Evolutionary conservation across 2,797 vertebrate genomes (phyloP), one percentile per base, ranked within the genome.

Genomic region (Scarus forsteni): DNA sequence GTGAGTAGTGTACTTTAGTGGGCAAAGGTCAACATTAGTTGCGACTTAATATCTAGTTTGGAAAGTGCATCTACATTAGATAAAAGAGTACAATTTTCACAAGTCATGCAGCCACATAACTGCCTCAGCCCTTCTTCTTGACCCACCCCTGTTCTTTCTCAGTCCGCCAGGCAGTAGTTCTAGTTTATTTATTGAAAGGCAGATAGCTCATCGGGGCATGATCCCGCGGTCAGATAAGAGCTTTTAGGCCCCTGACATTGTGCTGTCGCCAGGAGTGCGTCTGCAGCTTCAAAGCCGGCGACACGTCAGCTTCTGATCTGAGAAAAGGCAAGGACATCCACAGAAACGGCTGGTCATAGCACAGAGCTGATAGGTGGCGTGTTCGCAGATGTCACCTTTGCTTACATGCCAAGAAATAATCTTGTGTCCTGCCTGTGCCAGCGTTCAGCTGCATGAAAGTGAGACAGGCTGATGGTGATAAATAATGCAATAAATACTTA

Each of bases 241-340:
- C 53, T 60, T 12, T 51, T 34, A 46, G 65, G 69, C 52, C 59
- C 18, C 75, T 77, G 84, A 80, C 86, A 75, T 71, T 77, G 73
- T 72, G 71, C 72, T 1, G 68, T 61, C 70, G 82, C 88, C 81
- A 81, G 69, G 79, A 89, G 77, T 83, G 75, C 42, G 83, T 82
- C 80, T 75, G 70, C 74, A 52, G 78, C 81, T 85, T 85, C 75
- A 89, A 89, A 88, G 85, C 77, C 55, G 53, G 63, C 38, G 74
- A 85, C 86, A 81, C 65, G 54, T 89, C 88, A 84, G 88, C 83
- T 79, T 87, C 88, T 90, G 85, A 90, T 90, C 84, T 69, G 68
- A 65, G 82, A 71, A 85, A 68, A 85, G 83, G 87, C 85, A 81
- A 83, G 84, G 83, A 70, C 85, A 59, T 85, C 83, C 52, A 71